phyloP scores from a whole-genome alignment of 2,888 invertebrate species.

The Herminia tarsipennalis region DNA sequence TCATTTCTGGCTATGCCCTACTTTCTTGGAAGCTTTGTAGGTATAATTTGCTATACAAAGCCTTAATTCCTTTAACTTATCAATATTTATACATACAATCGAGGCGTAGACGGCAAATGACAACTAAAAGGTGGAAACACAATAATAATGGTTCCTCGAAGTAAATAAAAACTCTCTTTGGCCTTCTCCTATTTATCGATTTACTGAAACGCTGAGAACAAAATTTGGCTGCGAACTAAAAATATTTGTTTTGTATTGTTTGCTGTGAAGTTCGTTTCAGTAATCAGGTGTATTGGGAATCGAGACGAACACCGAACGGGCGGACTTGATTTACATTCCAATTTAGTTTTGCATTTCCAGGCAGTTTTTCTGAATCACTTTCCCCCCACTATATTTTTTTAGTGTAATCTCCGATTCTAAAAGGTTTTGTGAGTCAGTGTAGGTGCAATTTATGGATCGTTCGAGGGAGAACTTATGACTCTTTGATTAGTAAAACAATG shows the following conservation, averaged over 20 bases:
- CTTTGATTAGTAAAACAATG: conserved; percentile 31
- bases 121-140: neutral
- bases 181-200: neutral
- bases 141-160: neutral
- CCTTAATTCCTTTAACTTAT: too few species aligned
- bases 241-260: conserved; percentile 45
- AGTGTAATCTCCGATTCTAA: conserved; percentile 30
- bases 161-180: neutral
- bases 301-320: conserved; percentile 67
- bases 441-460: conserved; percentile 30
- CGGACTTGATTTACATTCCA: conserved; percentile 77
- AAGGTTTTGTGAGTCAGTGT: conserved; percentile 22
- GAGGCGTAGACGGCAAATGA: neutral
- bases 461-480: conserved; percentile 23
- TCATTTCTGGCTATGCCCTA: too few species aligned
- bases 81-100: too few species aligned
- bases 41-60: too few species aligned
- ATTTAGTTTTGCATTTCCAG: conserved; percentile 71
- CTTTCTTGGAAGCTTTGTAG: too few species aligned
- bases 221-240: conserved; percentile 36
- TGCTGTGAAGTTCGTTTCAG: conserved; percentile 57
- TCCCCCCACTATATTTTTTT: conserved; percentile 47
- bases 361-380: conserved; percentile 59
- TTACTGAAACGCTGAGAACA: conserved; percentile 6
- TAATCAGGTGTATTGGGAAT: conserved; percentile 74